Evolutionary conservation across 2,113 vertebrate species (phyloP).

Genomic region (Mungos mungo): DNA sequence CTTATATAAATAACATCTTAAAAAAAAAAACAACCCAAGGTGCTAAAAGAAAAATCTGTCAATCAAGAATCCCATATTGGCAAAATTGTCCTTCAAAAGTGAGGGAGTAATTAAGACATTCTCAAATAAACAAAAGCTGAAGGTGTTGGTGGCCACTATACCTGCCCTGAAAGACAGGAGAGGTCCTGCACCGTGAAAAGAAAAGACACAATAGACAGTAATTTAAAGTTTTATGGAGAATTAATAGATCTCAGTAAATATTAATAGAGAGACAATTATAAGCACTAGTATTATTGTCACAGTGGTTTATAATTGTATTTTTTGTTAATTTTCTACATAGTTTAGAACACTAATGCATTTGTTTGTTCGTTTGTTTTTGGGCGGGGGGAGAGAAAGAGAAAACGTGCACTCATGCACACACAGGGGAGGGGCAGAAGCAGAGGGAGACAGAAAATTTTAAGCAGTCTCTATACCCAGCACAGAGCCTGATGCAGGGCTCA

Average conservation of each 20-base stretch:
- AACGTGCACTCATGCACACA: no score
- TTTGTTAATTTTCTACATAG: conserved; percentile 14
- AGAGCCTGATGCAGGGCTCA: neutral
- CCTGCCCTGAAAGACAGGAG: neutral
- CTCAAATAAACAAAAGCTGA: neutral
- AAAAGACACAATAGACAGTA: neutral
- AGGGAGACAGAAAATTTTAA: neutral
- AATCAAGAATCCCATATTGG: neutral
- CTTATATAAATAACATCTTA: no score
- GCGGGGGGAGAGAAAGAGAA: neutral
- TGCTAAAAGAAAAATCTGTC: neutral
- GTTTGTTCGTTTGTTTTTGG: neutral
- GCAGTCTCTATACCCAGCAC: neutral
- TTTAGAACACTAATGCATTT: neutral
- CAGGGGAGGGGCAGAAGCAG: neutral
- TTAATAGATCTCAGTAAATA: neutral
- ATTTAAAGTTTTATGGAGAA: neutral
- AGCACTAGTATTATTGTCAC: neutral
- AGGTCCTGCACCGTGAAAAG: neutral
- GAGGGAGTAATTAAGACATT: neutral
- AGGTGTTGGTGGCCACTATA: neutral
- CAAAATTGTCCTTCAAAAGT: neutral
- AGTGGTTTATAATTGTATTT: neutral
- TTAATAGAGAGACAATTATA: neutral
- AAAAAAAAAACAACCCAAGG: neutral